Evolutionary conservation across 2,888 invertebrate species (phyloP).

Genomic region (Andrena hattorfiana): DNA sequence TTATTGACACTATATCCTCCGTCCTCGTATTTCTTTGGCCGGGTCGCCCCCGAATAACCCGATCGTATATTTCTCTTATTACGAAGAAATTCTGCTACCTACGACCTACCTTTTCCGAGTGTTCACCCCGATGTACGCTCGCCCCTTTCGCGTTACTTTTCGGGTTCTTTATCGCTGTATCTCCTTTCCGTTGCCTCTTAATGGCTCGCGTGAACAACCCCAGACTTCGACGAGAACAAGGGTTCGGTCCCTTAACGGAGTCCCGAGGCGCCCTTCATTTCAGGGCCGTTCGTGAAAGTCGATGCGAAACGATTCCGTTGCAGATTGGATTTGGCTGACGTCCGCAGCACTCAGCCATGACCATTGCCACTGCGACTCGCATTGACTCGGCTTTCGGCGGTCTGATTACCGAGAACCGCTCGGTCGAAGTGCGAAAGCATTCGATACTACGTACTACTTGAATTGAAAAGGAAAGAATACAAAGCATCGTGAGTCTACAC

Average conservation of each 20-base stretch:
- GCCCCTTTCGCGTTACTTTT: background rate
- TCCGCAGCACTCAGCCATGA: conserved; percentile 31
- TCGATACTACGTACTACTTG: background rate
- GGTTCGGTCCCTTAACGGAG: conserved; percentile 24
- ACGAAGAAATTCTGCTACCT: background rate
- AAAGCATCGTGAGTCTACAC: background rate
- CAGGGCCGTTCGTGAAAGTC: conserved; percentile 55
- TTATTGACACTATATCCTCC: background rate
- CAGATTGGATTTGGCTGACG: conserved; percentile 62
- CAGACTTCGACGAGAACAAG: conserved; percentile 20
- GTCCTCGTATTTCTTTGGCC: background rate
- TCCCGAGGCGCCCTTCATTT: conserved; percentile 33
- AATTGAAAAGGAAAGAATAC: background rate
- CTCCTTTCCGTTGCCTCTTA: conserved; percentile 23
- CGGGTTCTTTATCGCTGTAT: conserved; percentile 12
- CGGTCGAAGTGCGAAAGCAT: background rate
- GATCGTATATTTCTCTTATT: conserved; percentile 17
- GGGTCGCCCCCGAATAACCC: background rate
- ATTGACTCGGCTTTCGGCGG: conserved; percentile 5
- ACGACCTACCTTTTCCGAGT: background rate
- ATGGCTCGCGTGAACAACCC: conserved; percentile 23
- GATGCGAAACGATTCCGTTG: conserved; percentile 60
- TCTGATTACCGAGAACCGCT: background rate
- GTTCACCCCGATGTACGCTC: background rate
- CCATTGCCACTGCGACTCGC: conserved; percentile 58